Base-by-base conservation (phyloP, 2,113 vertebrate genomes). In the Nesospiza acunhae region DNA sequence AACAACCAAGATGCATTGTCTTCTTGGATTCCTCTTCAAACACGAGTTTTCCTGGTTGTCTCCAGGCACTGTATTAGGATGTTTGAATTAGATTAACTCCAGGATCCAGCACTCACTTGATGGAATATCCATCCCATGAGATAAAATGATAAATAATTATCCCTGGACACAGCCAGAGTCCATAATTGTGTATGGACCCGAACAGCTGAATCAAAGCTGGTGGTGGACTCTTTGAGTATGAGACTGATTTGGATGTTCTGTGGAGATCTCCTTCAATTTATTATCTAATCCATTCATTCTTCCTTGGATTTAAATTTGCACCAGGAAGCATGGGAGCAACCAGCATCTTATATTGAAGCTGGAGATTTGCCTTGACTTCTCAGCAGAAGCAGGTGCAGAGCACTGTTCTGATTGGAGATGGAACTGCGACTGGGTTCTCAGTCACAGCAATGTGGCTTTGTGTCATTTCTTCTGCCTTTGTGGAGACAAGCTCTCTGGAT, bases 401-500 rank as follows among this genome's bases (percentile, higher is more conserved):
- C 1, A 0, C 11, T 66, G 23, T 4, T 58, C 58, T 76, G 59
- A 13, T 12, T 49, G 39, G 47, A 79, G 22, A 21, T 2, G 0
- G 15, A 26, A 44, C 11, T 15, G 24, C 2, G 13, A 6, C 7
- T 2, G 2, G 6, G 10, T 8, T 75, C 46, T 74, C 46, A 27
- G 6, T 30, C 15, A 7, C 0, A 2, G 9, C 8, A 17, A 2
- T 4, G 20, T 4, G 12, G 37, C 4, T 33, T 58, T 39, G 12
- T 24, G 16, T 49, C 55, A 16, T 10, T 23, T n/a, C 1, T 2
- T 59, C 41, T 78, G 50, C 62, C 9, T 88, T 79, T 47, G 33
- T 49, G 50, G 27, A 53, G 28, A 17, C 10, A 52, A 13, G 11
- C 4, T 37, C 30, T 23, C 31, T 50, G 24, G 4, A 75, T 53